These are phyloP conservation scores for Diadegma fenestrale DNA, from an alignment of 2,888 invertebrate genomes.

Conservation along the genomic window DNA sequence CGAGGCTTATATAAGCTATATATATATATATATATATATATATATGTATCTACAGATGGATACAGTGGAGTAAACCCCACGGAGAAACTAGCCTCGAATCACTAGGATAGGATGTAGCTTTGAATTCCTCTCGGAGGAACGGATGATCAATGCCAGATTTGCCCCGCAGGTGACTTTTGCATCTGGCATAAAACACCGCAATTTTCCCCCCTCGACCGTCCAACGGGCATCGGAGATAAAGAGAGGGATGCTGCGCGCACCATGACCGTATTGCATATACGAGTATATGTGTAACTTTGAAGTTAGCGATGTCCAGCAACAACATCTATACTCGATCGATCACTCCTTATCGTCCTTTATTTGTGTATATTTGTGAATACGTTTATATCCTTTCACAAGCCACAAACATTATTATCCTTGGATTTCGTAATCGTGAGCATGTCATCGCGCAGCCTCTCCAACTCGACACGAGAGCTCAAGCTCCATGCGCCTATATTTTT, in stretches of 20 bases:
- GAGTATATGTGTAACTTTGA: not conserved
- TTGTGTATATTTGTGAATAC: constrained; percentile 24
- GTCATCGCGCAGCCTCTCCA: constrained; percentile 27
- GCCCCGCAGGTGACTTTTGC: constrained; percentile 68
- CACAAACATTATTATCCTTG: constrained; percentile 59
- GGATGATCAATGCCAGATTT: constrained; percentile 66
- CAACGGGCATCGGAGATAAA: constrained; percentile 19
- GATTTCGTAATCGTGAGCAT: constrained; percentile 62
- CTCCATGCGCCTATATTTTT: constrained; percentile 5
- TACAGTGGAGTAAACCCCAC: constrained; percentile 26
- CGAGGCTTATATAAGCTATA: not conserved
- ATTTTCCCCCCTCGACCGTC: constrained; percentile 63
- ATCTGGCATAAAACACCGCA: constrained; percentile 64
- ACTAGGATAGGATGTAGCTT: constrained; percentile 47
- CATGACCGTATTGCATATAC: not conserved
- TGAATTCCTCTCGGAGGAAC: constrained; percentile 26
- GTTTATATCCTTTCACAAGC: constrained; percentile 50
- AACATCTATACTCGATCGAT: constrained; percentile 63
- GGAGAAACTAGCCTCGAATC: constrained; percentile 37
- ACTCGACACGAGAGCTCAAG: not conserved
- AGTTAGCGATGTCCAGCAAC: constrained; percentile 42
- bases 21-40: not conserved
- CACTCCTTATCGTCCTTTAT: constrained; percentile 52
- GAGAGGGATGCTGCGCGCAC: constrained; percentile 7
- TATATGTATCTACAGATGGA: constrained; percentile 10